Base-by-base conservation (phyloP, 1,140 invertebrate species). In the Sarcophaga peregrina region DNA sequence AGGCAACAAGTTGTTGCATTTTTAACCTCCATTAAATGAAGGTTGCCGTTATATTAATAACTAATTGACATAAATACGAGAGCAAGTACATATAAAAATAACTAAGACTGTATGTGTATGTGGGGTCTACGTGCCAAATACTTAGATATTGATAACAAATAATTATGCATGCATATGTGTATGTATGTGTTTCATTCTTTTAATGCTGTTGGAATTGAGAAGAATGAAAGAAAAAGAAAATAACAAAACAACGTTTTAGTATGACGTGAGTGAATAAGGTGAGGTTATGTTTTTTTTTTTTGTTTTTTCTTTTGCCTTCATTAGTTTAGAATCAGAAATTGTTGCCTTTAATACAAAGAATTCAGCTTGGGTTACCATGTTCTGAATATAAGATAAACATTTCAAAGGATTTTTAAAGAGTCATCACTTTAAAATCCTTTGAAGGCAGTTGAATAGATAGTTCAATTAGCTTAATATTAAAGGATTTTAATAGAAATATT, bases 1-100 rank as follows among this genome's bases (percentile, higher is more conserved):
- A 68, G 62, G 62, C 62, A 68, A 68, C 62, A 68, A 68, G 62
- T 68, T 68, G 62, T 68, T 68, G 62, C 62, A 68, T 68, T 68
- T 20, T 68, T 68, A 68, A 68, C 62, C 62, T 68, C 62, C 8
- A 68, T 68, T 68, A 68, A 37, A 68, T 68, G 62, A 68, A 68
- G 62, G 62, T 68, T 68, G n/a, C 10, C 5, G 13, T n/a, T 20
- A 9, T 4, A 37, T 37, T 37, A 37, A 37, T 37, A 37, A 17
- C n/a, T 68, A 20, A 25, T 68, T 68, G 62, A 25, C 62, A 68
- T 68, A 20, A 68, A 68, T 68, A 68, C 3, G 13, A n/a, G n/a
- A n/a, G n/a, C 54, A n/a, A 58, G 13, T 58, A n/a, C 15, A 13
- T 58, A n/a, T 37, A 37, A 37, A 37, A 37, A 37, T 37, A 37